Percentiles rank a stretch among this genome's conserved stretches.
Conservation (phyloP, 2,113 vertebrate genomes). For the Acrocephalus arundinaceus region DNA sequence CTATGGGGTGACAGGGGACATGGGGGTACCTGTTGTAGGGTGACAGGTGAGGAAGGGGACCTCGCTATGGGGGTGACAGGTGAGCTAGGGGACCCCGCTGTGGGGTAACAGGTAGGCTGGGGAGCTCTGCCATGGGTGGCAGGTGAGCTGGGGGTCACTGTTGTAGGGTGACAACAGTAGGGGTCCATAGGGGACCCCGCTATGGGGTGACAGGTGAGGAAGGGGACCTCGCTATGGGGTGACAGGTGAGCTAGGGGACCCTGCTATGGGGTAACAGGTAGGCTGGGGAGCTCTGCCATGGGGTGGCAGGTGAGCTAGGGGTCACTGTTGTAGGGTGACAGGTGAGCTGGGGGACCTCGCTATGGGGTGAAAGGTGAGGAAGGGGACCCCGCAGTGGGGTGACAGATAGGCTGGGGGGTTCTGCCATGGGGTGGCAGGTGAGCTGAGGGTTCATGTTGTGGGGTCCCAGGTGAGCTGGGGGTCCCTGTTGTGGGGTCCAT, state of each 20-base stretch:
- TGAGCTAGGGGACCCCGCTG: fast-evolving
- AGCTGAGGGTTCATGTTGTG: fast-evolving
- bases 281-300: fast-evolving
- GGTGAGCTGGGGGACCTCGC: background rate
- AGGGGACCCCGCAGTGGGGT: fast-evolving
- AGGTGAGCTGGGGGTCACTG: fast-evolving
- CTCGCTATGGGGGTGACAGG: too few relatives aligned
- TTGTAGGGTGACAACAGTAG: too few relatives aligned
- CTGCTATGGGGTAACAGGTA: fast-evolving
- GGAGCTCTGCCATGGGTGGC: fast-evolving
- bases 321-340: background rate
- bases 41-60: background rate
- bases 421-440: fast-evolving
- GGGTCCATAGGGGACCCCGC: fast-evolving
- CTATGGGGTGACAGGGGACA: background rate
- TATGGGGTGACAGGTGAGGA: background rate
- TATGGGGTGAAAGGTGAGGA: fast-evolving
- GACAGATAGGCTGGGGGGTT: fast-evolving
- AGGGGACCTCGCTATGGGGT: fast-evolving
- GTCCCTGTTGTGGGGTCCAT: too few relatives aligned
- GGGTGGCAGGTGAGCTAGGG: too few relatives aligned
- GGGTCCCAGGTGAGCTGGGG: too few relatives aligned
- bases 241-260: too few relatives aligned
- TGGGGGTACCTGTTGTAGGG: background rate
- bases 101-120: fast-evolving